Evolutionary conservation across 1,140 invertebrate genomes (phyloP).

Genomic region (Cyphomyrmex costatus): DNA sequence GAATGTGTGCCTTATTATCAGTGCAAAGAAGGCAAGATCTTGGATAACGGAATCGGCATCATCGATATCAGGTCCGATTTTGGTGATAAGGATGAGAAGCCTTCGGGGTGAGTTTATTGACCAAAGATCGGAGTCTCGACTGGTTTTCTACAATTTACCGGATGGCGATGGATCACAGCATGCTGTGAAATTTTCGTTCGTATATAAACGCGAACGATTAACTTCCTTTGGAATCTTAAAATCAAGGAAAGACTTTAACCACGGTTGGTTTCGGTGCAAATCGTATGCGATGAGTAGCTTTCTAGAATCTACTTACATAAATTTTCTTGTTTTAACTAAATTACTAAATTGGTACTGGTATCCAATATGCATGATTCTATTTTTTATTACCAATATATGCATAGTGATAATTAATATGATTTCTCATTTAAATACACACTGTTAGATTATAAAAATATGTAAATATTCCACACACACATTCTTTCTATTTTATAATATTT

Average conservation of each 20-base stretch:
- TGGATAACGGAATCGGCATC: conserved; percentile 91
- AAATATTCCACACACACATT: background rate
- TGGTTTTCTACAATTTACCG: conserved; percentile 9
- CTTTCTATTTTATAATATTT: background rate
- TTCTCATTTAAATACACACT: background rate
- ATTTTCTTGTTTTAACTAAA: background rate
- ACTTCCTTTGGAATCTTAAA: background rate
- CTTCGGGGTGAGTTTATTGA: conserved; percentile 66
- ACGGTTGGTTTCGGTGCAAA: background rate
- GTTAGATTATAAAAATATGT: background rate
- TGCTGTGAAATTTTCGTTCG: conserved; percentile 20
- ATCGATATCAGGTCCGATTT: conserved; percentile 90
- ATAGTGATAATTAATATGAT: background rate
- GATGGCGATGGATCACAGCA: conserved; percentile 21
- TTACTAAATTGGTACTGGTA: conserved; percentile 28
- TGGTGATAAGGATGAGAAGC: background rate
- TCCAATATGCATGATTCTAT: background rate
- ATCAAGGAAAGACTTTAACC: conserved; percentile 17
- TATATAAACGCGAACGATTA: background rate
- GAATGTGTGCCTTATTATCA: conserved; percentile 90
- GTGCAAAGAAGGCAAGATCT: conserved; percentile 89
- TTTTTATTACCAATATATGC: background rate
- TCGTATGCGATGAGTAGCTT: background rate
- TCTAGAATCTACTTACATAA: background rate
- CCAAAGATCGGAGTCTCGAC: conserved; percentile 69